phyloP scores from a whole-genome alignment of 2,888 invertebrate genomes.

The Cenopis cana region DNA sequence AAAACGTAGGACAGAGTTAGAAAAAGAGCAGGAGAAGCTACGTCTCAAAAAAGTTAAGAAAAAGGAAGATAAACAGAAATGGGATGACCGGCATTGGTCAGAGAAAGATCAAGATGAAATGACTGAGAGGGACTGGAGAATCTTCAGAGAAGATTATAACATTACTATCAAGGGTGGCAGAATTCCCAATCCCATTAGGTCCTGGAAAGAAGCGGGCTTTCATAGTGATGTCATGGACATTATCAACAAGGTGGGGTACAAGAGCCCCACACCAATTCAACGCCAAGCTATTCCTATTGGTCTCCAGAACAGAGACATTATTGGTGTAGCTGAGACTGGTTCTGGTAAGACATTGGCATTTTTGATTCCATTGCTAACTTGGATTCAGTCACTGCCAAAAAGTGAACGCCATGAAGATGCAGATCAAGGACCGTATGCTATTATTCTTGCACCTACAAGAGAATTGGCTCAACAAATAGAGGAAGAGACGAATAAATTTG shows the following conservation, averaged over 20 bases:
- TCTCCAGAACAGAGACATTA: constrained; percentile 96
- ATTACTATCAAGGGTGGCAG: constrained; percentile 98
- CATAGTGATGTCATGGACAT: constrained; percentile 96
- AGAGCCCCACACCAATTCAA: constrained; percentile 99
- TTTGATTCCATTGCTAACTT: constrained; percentile 97
- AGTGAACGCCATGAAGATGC: constrained; percentile 95
- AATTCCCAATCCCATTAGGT: constrained; percentile 97
- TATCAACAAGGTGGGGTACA: constrained; percentile 97
- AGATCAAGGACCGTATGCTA: constrained; percentile 99
- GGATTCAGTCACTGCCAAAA: constrained; percentile 99
- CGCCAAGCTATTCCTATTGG: constrained; percentile 99
- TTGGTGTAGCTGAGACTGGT: constrained; percentile 99
- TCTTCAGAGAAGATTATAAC: constrained; percentile 99
- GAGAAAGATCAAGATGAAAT: constrained; percentile 97
- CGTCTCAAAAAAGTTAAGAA: constrained; percentile 96
- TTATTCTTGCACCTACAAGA: constrained; percentile 99
- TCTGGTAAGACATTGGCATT: constrained; percentile 99
- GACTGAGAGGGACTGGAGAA: constrained; percentile 99
- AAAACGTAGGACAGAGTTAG: constrained; percentile 96
- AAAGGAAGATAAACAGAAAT: constrained; percentile 98
- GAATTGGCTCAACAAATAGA: constrained; percentile 99
- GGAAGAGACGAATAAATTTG: constrained; percentile 99
- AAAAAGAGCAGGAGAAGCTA: constrained; percentile 98
- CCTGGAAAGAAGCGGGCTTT: constrained; percentile 97
- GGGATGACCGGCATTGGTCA: constrained; percentile 99